Conservation (phyloP, 2,888 invertebrate species). For the Drosophila pseudotalamancana region DNA sequence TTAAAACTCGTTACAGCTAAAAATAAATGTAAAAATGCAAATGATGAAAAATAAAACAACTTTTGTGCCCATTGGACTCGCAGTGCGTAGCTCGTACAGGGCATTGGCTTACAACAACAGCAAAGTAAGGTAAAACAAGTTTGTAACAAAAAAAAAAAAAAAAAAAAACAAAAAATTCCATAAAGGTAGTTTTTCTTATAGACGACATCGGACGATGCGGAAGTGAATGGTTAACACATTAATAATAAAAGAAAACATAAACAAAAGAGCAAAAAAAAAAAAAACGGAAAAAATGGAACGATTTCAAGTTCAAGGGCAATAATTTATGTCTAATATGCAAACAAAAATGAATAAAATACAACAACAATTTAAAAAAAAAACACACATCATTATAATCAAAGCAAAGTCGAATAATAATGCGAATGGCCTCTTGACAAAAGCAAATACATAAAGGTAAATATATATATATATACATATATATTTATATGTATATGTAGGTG, state of each 20-base stretch:
- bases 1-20: not conserved
- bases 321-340: constrained; percentile 18
- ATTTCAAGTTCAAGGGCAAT: constrained; percentile 52
- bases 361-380: constrained; percentile 5
- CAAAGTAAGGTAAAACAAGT: constrained; percentile 18
- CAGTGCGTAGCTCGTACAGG: constrained; percentile 34
- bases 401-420: constrained; percentile 54
- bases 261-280: no score
- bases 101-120: constrained; percentile 45
- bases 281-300: not conserved
- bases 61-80: constrained; percentile 7
- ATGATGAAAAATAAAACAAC: not conserved
- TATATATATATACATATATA: not conserved
- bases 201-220: constrained; percentile 28
- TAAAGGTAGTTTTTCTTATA: constrained; percentile 35
- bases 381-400: constrained; percentile 20
- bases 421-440: constrained; percentile 70
- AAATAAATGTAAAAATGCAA: not conserved
- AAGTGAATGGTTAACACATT: constrained; percentile 37
- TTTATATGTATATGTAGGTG: not conserved
- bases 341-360: constrained; percentile 14
- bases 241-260: not conserved
- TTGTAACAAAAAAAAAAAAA: not conserved
- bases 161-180: constrained; percentile 33
- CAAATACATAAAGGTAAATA: constrained; percentile 25